Evolutionary conservation across 2,797 vertebrate species (phyloP).

Genomic region (Manis javanica): DNA sequence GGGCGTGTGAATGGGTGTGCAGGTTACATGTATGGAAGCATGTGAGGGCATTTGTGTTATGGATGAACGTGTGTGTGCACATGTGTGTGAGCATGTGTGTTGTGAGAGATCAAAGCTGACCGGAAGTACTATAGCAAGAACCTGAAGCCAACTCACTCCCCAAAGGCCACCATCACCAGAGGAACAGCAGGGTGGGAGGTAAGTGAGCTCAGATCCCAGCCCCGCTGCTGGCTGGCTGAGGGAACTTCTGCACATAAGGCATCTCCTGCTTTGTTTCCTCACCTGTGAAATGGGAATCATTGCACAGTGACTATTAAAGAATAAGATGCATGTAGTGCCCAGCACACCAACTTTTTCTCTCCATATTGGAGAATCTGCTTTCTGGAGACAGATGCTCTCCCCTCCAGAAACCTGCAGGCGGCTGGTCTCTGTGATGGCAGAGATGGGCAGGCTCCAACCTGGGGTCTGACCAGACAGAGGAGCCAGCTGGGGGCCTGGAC

Average conservation of each 20-base stretch:
- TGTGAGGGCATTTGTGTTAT: too few relatives aligned
- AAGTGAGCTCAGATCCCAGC: rapidly evolving
- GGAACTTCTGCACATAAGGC: rapidly evolving
- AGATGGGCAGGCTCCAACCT: background rate
- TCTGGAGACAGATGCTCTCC: background rate
- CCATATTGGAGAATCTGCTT: rapidly evolving
- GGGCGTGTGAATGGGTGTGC: rapidly evolving
- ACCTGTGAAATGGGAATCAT: rapidly evolving
- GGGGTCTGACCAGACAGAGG: too few relatives aligned
- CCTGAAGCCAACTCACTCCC: rapidly evolving
- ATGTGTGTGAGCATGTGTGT: background rate
- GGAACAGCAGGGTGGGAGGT: rapidly evolving
- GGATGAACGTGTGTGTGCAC: too few relatives aligned
- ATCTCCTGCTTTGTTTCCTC: background rate
- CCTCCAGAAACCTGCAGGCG: too few relatives aligned
- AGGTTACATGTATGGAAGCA: background rate
- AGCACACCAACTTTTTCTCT: rapidly evolving
- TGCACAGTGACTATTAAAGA: rapidly evolving
- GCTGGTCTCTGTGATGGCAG: rapidly evolving
- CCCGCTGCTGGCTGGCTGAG: rapidly evolving
- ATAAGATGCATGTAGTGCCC: rapidly evolving
- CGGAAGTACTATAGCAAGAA: rapidly evolving
- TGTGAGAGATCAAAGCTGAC: too few relatives aligned
- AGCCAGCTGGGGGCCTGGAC: background rate
- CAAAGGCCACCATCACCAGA: background rate